These are phyloP conservation scores for Corydoras sp. DNA, from an alignment of 2,113 vertebrate species.

Conservation along the genomic window DNA sequence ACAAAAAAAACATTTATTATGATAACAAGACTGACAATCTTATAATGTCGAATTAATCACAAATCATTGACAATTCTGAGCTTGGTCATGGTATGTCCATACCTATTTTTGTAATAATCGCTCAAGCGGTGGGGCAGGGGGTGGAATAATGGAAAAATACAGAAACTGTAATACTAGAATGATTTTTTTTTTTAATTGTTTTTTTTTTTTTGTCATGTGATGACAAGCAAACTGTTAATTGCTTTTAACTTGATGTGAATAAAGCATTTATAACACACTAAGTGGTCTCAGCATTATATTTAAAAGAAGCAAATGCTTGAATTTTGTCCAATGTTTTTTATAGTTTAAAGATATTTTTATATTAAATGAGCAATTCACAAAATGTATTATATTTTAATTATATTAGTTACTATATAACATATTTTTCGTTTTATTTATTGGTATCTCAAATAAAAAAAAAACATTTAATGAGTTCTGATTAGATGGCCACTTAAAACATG, in stretches of 20 bases:
- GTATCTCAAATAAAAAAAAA: too few species aligned
- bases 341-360: too few species aligned
- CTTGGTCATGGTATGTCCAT: constrained; percentile 24
- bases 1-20: constrained; percentile 30
- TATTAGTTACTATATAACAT: too few species aligned
- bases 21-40: constrained; percentile 63
- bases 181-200: background rate
- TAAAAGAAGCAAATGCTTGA: too few species aligned
- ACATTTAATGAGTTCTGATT: too few species aligned
- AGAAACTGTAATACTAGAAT: background rate
- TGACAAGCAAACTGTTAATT: constrained; percentile 9
- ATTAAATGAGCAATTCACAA: too few species aligned
- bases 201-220: background rate
- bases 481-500: too few species aligned
- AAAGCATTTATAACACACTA: constrained; percentile 24
- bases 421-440: too few species aligned
- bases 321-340: too few species aligned
- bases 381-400: too few species aligned
- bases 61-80: background rate
- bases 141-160: background rate
- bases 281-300: background rate
- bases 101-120: constrained; percentile 3
- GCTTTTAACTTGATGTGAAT: constrained; percentile 3
- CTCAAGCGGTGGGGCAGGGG: background rate
- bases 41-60: constrained; percentile 40